Percentiles rank a stretch among this genome's conserved stretches.
These are phyloP conservation scores for Sycophaga agraensis DNA, from an alignment of 1,140 invertebrate species.

Conservation along the genomic window DNA sequence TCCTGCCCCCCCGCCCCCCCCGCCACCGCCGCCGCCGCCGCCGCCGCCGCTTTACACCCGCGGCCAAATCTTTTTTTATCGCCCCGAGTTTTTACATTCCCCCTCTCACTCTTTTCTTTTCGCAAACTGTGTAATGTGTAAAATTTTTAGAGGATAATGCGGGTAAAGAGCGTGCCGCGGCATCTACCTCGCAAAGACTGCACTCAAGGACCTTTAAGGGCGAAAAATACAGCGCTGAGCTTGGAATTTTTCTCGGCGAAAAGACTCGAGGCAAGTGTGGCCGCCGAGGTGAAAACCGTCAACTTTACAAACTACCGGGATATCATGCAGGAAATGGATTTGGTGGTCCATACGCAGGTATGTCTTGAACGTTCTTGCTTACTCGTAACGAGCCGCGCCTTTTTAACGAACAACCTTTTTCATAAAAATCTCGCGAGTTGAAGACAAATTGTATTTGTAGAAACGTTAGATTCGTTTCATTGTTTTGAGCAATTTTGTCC, in stretches of 20 bases:
- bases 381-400: too few species aligned
- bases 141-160: slow-evolving; percentile 34
- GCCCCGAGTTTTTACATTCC: too few species aligned
- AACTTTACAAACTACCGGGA: slow-evolving; percentile 20
- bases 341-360: slow-evolving; percentile 3
- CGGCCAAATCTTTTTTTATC: background rate
- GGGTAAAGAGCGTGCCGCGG: slow-evolving; percentile 43
- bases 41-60: too few species aligned
- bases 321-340: slow-evolving; percentile 13
- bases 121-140: slow-evolving; percentile 1
- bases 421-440: too few species aligned
- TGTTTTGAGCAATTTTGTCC: too few species aligned
- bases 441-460: too few species aligned
- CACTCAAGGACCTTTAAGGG: background rate
- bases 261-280: background rate
- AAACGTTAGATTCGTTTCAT: too few species aligned
- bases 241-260: slow-evolving; percentile 1
- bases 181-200: slow-evolving; percentile 24
- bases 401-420: too few species aligned
- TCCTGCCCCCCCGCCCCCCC: too few species aligned
- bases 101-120: too few species aligned
- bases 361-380: background rate
- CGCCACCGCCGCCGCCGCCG: too few species aligned
- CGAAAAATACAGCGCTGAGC: background rate
- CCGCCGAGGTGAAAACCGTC: background rate